Conservation (phyloP, 2,797 vertebrate genomes). For the Sebastes nivosus region DNA sequence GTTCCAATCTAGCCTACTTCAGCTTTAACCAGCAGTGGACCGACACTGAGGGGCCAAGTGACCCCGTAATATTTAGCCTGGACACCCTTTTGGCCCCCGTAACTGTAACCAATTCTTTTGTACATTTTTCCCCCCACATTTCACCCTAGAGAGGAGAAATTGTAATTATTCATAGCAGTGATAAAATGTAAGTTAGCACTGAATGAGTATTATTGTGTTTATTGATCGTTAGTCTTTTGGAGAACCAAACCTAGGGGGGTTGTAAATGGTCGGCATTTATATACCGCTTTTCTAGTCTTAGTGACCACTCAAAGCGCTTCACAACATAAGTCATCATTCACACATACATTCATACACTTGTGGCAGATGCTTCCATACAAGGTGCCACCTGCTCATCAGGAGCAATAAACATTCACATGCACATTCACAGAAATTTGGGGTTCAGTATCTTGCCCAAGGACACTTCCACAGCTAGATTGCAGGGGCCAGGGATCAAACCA, state of each 20-base stretch:
- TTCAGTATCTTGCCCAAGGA: too few relatives aligned
- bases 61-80: not conserved
- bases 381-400: too few relatives aligned
- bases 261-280: not conserved
- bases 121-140: not conserved
- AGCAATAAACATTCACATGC: too few relatives aligned
- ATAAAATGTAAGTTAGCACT: not conserved
- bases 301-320: too few relatives aligned
- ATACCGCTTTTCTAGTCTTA: not conserved
- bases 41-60: not conserved
- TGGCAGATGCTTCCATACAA: too few relatives aligned
- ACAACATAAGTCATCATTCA: too few relatives aligned
- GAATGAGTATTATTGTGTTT: not conserved
- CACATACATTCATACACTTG: too few relatives aligned
- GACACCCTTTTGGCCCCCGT: rapidly evolving
- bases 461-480: too few relatives aligned
- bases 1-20: rapidly evolving
- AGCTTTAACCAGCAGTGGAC: not conserved
- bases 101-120: not conserved
- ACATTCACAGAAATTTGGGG: too few relatives aligned
- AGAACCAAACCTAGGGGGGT: not conserved
- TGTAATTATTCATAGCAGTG: not conserved
- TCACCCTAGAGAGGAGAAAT: not conserved
- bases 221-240: not conserved
- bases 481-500: too few relatives aligned